These are phyloP conservation scores for Imbricaverruca yamaguchii DNA, from an alignment of 2,888 invertebrate species.

Conservation along the genomic window DNA sequence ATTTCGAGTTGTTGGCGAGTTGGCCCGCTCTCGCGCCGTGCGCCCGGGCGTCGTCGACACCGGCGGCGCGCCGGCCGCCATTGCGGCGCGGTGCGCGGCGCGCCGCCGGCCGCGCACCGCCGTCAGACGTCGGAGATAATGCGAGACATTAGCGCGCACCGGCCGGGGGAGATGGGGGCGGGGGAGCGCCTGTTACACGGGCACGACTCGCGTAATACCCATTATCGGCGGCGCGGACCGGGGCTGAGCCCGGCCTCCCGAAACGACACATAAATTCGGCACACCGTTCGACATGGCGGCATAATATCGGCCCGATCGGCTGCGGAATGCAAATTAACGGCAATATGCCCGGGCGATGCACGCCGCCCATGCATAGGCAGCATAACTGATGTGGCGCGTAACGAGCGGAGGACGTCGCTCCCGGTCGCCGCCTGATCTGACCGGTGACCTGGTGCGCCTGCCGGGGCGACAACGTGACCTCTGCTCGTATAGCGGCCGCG, in stretches of 20 bases:
- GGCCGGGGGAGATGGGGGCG: not conserved
- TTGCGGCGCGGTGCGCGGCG: not conserved
- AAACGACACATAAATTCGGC: not conserved
- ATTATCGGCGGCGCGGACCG: not conserved
- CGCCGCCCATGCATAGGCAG: constrained; percentile 7
- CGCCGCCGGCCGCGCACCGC: not conserved
- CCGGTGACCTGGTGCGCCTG: too few relatives aligned
- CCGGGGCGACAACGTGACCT: too few relatives aligned
- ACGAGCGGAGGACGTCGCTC: not conserved
- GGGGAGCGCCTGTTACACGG: not conserved
- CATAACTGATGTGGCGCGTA: not conserved
- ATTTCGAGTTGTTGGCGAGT: constrained; percentile 3
- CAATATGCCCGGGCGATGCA: too few relatives aligned
- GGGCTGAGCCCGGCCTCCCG: not conserved
- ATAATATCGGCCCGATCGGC: not conserved
- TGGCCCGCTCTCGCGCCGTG: not conserved
- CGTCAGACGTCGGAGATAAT: not conserved
- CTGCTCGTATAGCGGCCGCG: too few relatives aligned
- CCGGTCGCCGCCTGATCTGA: not conserved
- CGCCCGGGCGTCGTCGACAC: too few relatives aligned
- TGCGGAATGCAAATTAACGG: not conserved
- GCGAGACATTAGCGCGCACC: not conserved
- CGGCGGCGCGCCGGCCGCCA: not conserved
- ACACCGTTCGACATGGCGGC: not conserved
- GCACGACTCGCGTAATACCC: not conserved